Conservation (phyloP, 1,140 invertebrate genomes). For the Bombus superbus region DNA sequence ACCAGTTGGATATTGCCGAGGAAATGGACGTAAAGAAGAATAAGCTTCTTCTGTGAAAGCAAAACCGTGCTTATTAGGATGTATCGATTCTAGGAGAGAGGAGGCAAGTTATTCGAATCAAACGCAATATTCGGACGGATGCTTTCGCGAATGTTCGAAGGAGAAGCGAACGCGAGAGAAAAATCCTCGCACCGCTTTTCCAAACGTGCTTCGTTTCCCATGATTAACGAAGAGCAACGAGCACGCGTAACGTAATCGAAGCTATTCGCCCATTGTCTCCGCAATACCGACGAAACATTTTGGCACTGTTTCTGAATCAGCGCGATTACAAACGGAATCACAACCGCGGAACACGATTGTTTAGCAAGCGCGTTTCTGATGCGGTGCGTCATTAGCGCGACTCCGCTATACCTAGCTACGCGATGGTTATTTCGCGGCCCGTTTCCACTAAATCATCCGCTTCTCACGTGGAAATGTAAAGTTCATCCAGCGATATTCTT, state of each 20-base stretch:
- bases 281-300: constrained; percentile 25
- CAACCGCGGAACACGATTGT: constrained; percentile 30
- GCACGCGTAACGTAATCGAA: constrained; percentile 6
- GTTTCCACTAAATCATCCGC: constrained; percentile 8
- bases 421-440: constrained; percentile 7
- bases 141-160: background rate
- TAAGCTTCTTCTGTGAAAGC: too few relatives aligned
- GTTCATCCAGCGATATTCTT: background rate
- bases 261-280: background rate
- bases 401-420: constrained; percentile 12
- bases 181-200: background rate
- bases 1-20: background rate
- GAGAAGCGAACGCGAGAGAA: background rate
- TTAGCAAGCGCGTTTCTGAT: constrained; percentile 48
- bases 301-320: constrained; percentile 48
- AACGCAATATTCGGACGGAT: background rate
- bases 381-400: constrained; percentile 57
- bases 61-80: background rate
- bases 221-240: constrained; percentile 7
- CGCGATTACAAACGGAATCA: constrained; percentile 39
- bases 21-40: background rate
- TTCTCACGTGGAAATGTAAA: constrained; percentile 21
- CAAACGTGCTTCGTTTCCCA: background rate
- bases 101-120: background rate
- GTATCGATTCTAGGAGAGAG: background rate